A percentile compares a stretch with the other conserved stretches of the same genome.
These are phyloP conservation scores for Echeneis naucrates DNA, from an alignment of 2,797 vertebrate genomes.

Conservation along the genomic window DNA sequence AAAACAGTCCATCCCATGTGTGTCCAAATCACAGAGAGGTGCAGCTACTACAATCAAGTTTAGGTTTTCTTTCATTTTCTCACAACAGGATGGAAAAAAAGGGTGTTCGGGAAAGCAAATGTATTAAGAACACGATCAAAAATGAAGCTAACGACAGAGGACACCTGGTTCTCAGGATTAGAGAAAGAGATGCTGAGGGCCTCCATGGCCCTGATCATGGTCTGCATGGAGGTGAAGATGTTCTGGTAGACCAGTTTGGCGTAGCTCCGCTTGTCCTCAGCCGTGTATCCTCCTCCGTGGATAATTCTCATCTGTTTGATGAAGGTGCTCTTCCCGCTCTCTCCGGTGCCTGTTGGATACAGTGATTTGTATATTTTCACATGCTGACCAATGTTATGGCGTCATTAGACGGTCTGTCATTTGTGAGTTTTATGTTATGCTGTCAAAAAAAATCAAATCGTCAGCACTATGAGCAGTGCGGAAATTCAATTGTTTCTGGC, in stretches of 20 bases:
- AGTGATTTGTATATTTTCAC: neutral
- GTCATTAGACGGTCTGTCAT: neutral
- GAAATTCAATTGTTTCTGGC: neutral
- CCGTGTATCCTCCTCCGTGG: slow-evolving; percentile 91
- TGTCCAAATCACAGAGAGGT: neutral
- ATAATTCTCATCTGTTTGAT: slow-evolving; percentile 97
- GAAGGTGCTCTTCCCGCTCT: slow-evolving; percentile 94
- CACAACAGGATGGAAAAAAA: neutral
- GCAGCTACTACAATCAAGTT: too few species aligned
- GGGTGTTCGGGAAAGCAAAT: too few species aligned
- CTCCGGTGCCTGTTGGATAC: slow-evolving; percentile 87
- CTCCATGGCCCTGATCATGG: slow-evolving; percentile 89
- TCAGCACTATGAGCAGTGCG: neutral
- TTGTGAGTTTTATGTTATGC: too few species aligned
- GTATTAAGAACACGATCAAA: neutral
- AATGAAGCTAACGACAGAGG: neutral
- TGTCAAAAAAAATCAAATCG: too few species aligned
- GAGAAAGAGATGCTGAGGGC: slow-evolving; percentile 80
- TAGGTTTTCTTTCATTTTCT: too few species aligned
- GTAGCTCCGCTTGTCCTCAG: slow-evolving; percentile 90
- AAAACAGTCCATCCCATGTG: neutral
- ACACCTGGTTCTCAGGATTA: slow-evolving; percentile 82
- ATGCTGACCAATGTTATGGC: neutral
- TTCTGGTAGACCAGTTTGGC: slow-evolving; percentile 91
- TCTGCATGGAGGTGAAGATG: slow-evolving; percentile 89